A percentile compares a stretch with the other conserved stretches of the same genome.
Conservation (phyloP, 1,140 invertebrate genomes). For the Drosophila ercepeae region DNA sequence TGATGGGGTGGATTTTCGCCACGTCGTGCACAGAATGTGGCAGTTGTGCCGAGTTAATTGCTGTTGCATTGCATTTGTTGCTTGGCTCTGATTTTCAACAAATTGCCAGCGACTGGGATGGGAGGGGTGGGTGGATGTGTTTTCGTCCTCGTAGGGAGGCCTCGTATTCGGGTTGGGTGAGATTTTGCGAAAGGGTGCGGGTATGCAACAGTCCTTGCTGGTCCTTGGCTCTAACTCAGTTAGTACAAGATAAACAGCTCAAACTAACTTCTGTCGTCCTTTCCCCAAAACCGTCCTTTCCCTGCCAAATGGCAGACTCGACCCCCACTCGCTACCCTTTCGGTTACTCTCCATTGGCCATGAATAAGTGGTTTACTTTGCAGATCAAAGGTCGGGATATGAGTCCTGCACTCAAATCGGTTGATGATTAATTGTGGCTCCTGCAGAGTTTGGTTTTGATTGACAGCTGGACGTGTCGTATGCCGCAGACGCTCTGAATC, state of each 20-base stretch:
- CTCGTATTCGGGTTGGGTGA: neutral
- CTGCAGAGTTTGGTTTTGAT: constrained; percentile 42
- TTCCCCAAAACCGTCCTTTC: neutral
- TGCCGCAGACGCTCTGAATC: constrained; percentile 20
- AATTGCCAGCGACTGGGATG: constrained; percentile 66
- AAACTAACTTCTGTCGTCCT: constrained; percentile 34
- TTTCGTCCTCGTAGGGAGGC: neutral
- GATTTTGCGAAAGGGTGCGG: constrained; percentile 4
- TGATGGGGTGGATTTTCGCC: constrained; percentile 73
- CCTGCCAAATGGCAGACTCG: neutral
- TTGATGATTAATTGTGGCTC: constrained; percentile 43
- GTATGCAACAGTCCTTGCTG: constrained; percentile 54
- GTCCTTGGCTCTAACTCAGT: constrained; percentile 47
- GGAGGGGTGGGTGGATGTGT: constrained; percentile 1
- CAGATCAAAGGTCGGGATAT: constrained; percentile 46
- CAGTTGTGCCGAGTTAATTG: constrained; percentile 81
- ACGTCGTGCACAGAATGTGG: constrained; percentile 64
- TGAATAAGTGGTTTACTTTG: constrained; percentile 52
- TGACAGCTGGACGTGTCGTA: constrained; percentile 49
- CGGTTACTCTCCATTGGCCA: constrained; percentile 33
- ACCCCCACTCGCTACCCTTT: neutral
- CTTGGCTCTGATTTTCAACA: constrained; percentile 78
- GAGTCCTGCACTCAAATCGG: constrained; percentile 43
- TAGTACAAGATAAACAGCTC: constrained; percentile 52
- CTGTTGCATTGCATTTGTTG: constrained; percentile 81